phyloP scores from a whole-genome alignment of 2,797 vertebrate genomes.

The Lagodon rhomboides region DNA sequence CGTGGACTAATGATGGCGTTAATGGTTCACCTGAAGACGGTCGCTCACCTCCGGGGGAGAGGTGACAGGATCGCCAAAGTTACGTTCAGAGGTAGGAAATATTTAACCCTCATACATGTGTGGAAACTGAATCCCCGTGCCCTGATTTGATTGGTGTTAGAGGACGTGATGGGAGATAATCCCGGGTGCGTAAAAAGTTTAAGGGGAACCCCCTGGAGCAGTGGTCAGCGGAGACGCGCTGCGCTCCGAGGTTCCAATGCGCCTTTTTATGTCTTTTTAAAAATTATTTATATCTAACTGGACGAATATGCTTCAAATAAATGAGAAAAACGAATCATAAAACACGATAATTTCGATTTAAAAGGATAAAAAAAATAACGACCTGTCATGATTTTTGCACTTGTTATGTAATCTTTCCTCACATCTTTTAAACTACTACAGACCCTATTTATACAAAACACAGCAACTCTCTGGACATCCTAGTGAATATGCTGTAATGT shows the following conservation, averaged over 20 bases:
- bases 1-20: slow-evolving; percentile 88
- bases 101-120: background rate
- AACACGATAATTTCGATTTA: background rate
- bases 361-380: background rate
- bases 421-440: too few species aligned
- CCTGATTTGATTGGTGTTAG: background rate
- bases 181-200: slow-evolving; percentile 62
- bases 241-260: slow-evolving; percentile 5
- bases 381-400: background rate
- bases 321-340: background rate
- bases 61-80: slow-evolving; percentile 95
- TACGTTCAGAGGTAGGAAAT: slow-evolving; percentile 91
- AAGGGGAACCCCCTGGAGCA: slow-evolving; percentile 27
- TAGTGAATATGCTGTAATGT: too few species aligned
- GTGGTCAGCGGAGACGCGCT: slow-evolving; percentile 6
- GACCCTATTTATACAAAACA: too few species aligned
- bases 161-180: background rate
- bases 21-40: slow-evolving; percentile 90
- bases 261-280: slow-evolving; percentile 11
- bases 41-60: slow-evolving; percentile 90
- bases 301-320: background rate
- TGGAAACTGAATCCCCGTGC: background rate
- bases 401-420: background rate
- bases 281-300: background rate
- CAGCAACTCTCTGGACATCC: background rate